Base-by-base conservation (phyloP, 2,888 invertebrate genomes). In the Leucophenga montana region DNA sequence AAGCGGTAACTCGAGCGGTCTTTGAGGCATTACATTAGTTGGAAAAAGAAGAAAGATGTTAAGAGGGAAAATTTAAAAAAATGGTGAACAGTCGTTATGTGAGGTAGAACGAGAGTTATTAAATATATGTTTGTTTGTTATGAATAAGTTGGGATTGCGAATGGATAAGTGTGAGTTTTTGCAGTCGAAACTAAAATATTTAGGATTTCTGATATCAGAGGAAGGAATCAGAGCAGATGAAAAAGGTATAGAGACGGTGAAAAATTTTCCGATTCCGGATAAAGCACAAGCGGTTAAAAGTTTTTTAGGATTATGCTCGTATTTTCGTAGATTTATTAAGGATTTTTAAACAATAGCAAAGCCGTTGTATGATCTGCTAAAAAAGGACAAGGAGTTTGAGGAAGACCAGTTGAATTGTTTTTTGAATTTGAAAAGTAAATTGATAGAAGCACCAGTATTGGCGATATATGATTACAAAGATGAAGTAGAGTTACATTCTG, bases 221-320 rank as follows among this genome's bases (percentile, higher is more conserved):
- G 67, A 67, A 18, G 67, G 59, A 14, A 67, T 67, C 14, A 67
- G 46, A 57, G 67, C 67, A 20, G 31, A 67, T 20, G 59, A 67
- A 13, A 54, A 16, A 67, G 67, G 57, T 8, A 67, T 57, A 56
- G 56, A 56, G 14, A 46, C 46, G n/a, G 3, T 46, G 2, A 46
- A 46, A 14, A 46, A 46, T 46, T 46, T 46, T 6, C n/a, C 46
- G n/a, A 46, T 46, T 3, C 46, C 46, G 6, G 46, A 46, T 3
- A 46, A 46, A 3, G n/a, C 8, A 4, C 46, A 46, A n/a, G n/a
- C n/a, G n/a, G n/a, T n/a, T n/a, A n/a, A 4, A 46, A 46, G 46
- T 46, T 46, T 46, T 46, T 46, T 46, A 6, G 46, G 46, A 46
- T 6, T 46, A 2, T 46, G 46, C 6, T 46, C 46, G 46, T 46